These are phyloP conservation scores for Zaprionus taronus DNA, from an alignment of 1,140 invertebrate species.

Conservation along the genomic window DNA sequence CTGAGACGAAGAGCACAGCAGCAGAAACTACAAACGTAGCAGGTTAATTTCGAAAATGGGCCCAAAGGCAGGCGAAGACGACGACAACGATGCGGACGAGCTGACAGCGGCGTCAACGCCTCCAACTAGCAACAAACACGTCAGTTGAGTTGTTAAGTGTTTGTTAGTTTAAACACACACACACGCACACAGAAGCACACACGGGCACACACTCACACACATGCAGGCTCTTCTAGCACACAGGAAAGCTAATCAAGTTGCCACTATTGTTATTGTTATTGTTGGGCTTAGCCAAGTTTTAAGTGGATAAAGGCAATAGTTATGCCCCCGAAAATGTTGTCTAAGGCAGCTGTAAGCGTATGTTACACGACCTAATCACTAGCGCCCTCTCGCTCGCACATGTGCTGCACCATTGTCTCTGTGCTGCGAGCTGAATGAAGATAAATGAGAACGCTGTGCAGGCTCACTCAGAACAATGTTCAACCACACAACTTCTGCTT, in stretches of 20 bases:
- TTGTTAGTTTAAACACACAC: constrained; percentile 38
- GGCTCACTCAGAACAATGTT: background rate
- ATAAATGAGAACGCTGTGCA: constrained; percentile 27
- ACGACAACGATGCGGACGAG: background rate
- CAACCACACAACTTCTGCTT: constrained; percentile 1
- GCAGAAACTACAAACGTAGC: constrained; percentile 14
- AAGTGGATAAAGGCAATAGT: constrained; percentile 10
- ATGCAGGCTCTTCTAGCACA: background rate
- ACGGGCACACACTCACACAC: constrained; percentile 4
- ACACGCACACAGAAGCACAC: constrained; percentile 1
- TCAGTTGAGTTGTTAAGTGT: constrained; percentile 47
- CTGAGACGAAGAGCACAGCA: background rate
- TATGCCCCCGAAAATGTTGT: constrained; percentile 6
- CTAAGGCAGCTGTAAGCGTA: constrained; percentile 4
- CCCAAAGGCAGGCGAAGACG: constrained; percentile 20
- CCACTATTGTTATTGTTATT: constrained; percentile 42
- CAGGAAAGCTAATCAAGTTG: constrained; percentile 37
- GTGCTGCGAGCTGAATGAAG: constrained; percentile 31
- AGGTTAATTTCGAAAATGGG: constrained; percentile 73
- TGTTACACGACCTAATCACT: background rate
- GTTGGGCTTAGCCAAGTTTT: constrained; percentile 26
- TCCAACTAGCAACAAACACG: constrained; percentile 15
- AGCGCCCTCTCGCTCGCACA: background rate
- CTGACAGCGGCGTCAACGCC: constrained; percentile 23
- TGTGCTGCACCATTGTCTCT: constrained; percentile 24